These are phyloP conservation scores for Megalops cyprinoides DNA, from an alignment of 2,797 vertebrate genomes.

Conservation along the genomic window DNA sequence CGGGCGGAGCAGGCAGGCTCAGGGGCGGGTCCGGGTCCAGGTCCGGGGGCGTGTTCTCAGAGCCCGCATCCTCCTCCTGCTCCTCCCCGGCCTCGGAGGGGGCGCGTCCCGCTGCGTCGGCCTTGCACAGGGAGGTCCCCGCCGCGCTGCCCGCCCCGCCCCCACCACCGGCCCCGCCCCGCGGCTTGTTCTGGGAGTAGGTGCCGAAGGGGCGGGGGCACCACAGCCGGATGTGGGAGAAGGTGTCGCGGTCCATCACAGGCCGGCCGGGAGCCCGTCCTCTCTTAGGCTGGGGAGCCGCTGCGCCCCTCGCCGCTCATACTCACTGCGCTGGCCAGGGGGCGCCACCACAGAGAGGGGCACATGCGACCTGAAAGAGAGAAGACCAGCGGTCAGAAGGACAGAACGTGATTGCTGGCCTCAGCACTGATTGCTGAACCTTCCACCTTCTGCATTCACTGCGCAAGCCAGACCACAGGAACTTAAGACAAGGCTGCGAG, in stretches of 20 bases:
- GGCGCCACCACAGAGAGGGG: slow-evolving; percentile 37
- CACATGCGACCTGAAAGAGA: slow-evolving; percentile 56
- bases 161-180: slow-evolving; percentile 65
- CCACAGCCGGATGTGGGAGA: slow-evolving; percentile 93
- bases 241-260: slow-evolving; percentile 89
- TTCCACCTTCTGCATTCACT: no score
- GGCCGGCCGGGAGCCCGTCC: slow-evolving; percentile 62
- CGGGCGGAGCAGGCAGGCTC: slow-evolving; percentile 37
- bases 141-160: slow-evolving; percentile 53
- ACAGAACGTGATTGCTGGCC: no score
- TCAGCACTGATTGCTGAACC: no score
- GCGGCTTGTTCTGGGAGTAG: slow-evolving; percentile 87
- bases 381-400: neutral
- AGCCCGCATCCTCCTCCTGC: slow-evolving; percentile 64
- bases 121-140: slow-evolving; percentile 66
- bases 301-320: slow-evolving; percentile 63
- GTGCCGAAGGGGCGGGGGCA: slow-evolving; percentile 92
- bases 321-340: slow-evolving; percentile 35
- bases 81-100: slow-evolving; percentile 54
- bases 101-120: slow-evolving; percentile 61
- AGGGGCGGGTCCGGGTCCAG: slow-evolving; percentile 56
- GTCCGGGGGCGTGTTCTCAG: slow-evolving; percentile 79
- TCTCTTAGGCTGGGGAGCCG: slow-evolving; percentile 72
- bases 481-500: no score
- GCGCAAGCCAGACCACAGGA: no score